Conservation (phyloP, 2,797 vertebrate species). For the Sebastes nivosus region DNA sequence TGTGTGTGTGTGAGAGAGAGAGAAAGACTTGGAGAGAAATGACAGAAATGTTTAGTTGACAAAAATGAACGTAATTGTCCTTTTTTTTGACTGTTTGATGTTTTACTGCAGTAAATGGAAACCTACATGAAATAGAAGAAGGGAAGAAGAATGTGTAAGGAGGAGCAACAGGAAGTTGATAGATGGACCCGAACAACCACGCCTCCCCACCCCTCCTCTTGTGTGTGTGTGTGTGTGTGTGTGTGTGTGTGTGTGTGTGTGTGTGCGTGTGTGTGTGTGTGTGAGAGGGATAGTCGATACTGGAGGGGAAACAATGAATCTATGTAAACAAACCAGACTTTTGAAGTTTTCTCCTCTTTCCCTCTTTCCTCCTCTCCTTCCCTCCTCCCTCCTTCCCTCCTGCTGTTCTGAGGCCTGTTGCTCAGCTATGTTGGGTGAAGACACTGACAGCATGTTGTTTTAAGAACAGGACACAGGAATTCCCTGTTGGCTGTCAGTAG, state of each 20-base stretch:
- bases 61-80: too few relatives aligned
- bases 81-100: background rate
- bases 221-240: background rate
- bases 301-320: constrained; percentile 30
- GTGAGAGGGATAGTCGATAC: too few relatives aligned
- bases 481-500: background rate
- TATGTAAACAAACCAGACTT: constrained; percentile 55
- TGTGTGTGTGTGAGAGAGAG: background rate
- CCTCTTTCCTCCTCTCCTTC: background rate
- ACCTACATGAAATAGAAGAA: constrained; percentile 14
- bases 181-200: constrained; percentile 19
- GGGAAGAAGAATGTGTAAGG: background rate
- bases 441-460: constrained; percentile 29
- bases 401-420: constrained; percentile 8
- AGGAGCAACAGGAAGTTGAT: constrained; percentile 31
- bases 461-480: background rate
- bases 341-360: constrained; percentile 35
- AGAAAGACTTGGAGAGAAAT: background rate
- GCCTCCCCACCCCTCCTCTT: background rate
- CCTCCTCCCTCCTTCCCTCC: background rate
- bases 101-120: background rate
- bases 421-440: constrained; percentile 12
- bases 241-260: background rate
- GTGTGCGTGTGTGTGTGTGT: background rate
- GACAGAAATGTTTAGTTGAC: too few relatives aligned